Evolutionary conservation across 1,140 invertebrate species (phyloP), one percentile per base, ranked within the genome.

Genomic region (Cryptotermes secundus): DNA sequence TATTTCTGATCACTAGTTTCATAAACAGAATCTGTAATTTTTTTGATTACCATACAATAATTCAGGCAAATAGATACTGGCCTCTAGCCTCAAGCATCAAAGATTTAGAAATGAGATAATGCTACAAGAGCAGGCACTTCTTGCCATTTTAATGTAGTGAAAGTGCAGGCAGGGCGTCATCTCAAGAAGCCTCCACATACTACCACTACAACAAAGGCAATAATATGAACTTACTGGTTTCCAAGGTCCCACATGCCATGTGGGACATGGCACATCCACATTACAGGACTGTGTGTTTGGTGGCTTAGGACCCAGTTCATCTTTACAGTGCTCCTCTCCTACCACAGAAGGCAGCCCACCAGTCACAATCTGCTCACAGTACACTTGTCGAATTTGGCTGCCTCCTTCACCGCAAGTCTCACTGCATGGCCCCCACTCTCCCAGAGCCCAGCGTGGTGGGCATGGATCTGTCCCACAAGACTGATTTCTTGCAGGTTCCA

Each of bases 211-310:
- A n/a, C n/a, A n/a, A 38, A 6, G 38, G 12, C 12, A 12, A 38
- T 38, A 3, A 72, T 6, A 14, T 3, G 1, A 84, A 90, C 93
- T 92, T 91, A 97, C 96, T 83, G 95, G 94, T 89, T 94, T 94
- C 97, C 97, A 98, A 12, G 95, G 95, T 84, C 95, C 96, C 36
- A 93, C 90, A 86, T 96, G 94, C 95, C 96, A 98, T 36, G 92
- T 91, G 0, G 97, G 96, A 89, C 97, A 99, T 34, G 93, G 91
- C 36, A 93, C 90, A 24, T 94, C 93, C 84, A 92, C 91, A 88
- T 97, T 96, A 88, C 97, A 98, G 84, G 92, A 90, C 88, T 95
- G 93, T 59, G 92, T 91, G 24, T 92, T 92, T 3, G 91, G 88
- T 0, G 96, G 96, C 88, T 96, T 96, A 1, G 93, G 91, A 19